Evolutionary conservation across 2,113 vertebrate species (phyloP).

Genomic region (Leucoraja erinaceus): DNA sequence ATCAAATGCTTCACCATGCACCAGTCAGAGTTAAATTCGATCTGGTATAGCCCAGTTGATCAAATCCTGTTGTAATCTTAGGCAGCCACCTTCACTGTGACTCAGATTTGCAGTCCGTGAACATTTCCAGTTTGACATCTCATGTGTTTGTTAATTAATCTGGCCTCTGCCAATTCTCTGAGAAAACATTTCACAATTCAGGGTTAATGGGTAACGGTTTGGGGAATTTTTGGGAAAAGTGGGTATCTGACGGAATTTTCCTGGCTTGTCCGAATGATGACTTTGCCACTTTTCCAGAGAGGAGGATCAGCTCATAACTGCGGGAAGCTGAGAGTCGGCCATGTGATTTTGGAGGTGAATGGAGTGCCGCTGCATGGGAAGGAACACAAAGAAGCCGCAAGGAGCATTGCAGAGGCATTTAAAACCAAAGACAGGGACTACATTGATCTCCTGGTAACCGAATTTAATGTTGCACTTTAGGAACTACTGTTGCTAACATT

Average conservation of each 20-base stretch:
- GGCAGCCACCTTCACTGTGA: too few species aligned
- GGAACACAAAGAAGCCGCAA: slow-evolving; percentile 84
- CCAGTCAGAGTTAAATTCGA: too few species aligned
- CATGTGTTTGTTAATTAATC: background rate
- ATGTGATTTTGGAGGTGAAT: slow-evolving; percentile 92
- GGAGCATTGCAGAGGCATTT: slow-evolving; percentile 91
- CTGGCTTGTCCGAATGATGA: background rate
- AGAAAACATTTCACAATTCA: background rate
- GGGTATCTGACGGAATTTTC: background rate
- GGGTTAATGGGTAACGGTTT: background rate
- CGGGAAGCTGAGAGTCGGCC: slow-evolving; percentile 88
- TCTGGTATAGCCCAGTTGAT: too few species aligned
- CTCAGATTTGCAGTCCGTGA: background rate
- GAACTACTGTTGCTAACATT: slow-evolving; percentile 28
- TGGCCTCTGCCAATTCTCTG: background rate
- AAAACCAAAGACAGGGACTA: slow-evolving; percentile 89
- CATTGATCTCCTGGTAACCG: slow-evolving; percentile 91
- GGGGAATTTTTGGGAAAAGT: background rate
- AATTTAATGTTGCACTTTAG: slow-evolving; percentile 91
- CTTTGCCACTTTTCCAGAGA: slow-evolving; percentile 57
- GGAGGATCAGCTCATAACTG: slow-evolving; percentile 92
- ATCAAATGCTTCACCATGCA: too few species aligned
- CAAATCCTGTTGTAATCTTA: background rate
- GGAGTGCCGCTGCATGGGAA: slow-evolving; percentile 75
- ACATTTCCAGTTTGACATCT: background rate